Conservation (phyloP, 2,797 vertebrate species). For the Aplochiton taeniatus region DNA sequence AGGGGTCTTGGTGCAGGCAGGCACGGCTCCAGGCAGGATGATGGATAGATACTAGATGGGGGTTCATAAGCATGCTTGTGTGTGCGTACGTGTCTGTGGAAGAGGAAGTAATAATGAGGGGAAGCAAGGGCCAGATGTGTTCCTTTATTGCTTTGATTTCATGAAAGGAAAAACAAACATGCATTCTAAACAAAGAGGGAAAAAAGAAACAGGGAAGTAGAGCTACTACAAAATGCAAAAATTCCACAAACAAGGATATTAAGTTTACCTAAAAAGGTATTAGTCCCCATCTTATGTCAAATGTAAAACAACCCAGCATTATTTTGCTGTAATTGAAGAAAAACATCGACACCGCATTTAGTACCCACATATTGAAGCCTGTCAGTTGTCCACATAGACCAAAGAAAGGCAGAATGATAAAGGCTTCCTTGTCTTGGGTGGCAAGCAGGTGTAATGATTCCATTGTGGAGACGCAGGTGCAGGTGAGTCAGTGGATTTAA, state of each 20-base stretch:
- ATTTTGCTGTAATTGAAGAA: too few relatives aligned
- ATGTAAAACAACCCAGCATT: too few relatives aligned
- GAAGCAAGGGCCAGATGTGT: slow-evolving; percentile 30
- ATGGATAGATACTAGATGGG: slow-evolving; percentile 44
- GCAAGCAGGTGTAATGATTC: background rate
- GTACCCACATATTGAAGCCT: too few relatives aligned
- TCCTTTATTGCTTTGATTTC: slow-evolving; percentile 44
- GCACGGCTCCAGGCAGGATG: slow-evolving; percentile 30
- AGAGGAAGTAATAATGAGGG: slow-evolving; percentile 35
- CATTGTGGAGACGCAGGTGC: too few relatives aligned
- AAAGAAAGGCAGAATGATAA: background rate
- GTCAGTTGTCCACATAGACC: background rate
- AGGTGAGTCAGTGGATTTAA: too few relatives aligned
- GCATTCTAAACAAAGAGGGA: too few relatives aligned
- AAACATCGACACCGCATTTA: too few relatives aligned
- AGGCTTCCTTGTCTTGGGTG: background rate
- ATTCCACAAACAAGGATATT: too few relatives aligned
- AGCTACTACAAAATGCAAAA: too few relatives aligned
- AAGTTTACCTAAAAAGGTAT: too few relatives aligned
- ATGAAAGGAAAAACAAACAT: slow-evolving; percentile 24
- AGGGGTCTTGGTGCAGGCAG: slow-evolving; percentile 49
- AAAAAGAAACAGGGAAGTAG: too few relatives aligned
- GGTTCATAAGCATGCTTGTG: background rate
- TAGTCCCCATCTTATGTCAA: too few relatives aligned
- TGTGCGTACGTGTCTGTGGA: background rate